Evolutionary conservation across 1,140 invertebrate genomes (phyloP).

Genomic region (Neotoxoptera formosana): DNA sequence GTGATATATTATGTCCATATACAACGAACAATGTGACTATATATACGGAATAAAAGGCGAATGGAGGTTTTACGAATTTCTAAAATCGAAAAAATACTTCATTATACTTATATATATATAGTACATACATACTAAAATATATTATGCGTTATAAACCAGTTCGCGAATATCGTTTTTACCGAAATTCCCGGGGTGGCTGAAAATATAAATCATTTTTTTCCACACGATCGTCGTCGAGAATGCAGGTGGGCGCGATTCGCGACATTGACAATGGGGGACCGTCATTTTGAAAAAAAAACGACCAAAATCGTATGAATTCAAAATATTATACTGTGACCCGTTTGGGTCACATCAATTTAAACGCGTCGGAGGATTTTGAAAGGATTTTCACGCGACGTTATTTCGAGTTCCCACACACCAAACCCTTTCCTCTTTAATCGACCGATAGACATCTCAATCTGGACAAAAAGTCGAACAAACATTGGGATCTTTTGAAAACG

Average conservation of each 20-base stretch:
- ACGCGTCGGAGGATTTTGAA: background rate
- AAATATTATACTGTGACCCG: background rate
- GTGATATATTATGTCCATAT: background rate
- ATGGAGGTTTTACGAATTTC: background rate
- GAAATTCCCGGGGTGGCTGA: background rate
- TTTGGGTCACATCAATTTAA: conserved; percentile 7
- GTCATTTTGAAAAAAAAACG: background rate
- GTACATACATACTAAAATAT: background rate
- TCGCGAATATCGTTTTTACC: background rate
- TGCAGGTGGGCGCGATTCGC: conserved; percentile 29
- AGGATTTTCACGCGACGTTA: background rate
- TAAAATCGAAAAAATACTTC: conserved; percentile 15
- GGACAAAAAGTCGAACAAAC: background rate
- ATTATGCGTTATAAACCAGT: background rate
- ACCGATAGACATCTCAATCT: background rate
- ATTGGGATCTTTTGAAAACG: background rate
- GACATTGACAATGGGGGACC: conserved; percentile 16
- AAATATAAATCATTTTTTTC: conserved; percentile 37
- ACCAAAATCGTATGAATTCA: background rate
- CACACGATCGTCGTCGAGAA: background rate
- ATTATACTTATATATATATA: background rate
- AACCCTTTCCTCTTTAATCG: conserved; percentile 27
- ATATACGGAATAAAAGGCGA: background rate
- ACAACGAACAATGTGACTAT: background rate
- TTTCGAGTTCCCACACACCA: conserved; percentile 17